phyloP scores from a whole-genome alignment of 2,797 vertebrate genomes.

The Anniella stebbinsi region DNA sequence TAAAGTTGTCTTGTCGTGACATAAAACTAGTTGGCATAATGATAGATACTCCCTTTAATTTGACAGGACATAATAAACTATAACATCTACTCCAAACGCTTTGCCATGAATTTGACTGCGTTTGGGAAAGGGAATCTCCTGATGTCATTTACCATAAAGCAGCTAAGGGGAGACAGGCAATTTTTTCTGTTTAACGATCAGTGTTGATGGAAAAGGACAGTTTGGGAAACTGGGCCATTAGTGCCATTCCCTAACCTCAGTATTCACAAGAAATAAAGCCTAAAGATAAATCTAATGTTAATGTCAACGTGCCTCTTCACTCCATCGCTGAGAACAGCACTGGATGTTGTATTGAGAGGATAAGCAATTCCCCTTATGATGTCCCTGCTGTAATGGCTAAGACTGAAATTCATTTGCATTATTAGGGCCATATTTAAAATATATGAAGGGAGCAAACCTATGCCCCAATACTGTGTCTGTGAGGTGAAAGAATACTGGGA shows the following conservation, averaged over 20 bases:
- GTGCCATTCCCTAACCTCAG: neutral
- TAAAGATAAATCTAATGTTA: neutral
- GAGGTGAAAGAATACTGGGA: too few species aligned
- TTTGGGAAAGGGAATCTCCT: neutral
- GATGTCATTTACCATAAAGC: neutral
- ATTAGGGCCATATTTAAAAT: neutral
- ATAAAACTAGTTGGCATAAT: conserved; percentile 7
- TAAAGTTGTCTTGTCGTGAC: neutral
- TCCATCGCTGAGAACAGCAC: neutral
- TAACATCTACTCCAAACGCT: neutral
- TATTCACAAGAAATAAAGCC: neutral
- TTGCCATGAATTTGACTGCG: neutral
- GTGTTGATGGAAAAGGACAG: too few species aligned
- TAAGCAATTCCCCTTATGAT: neutral
- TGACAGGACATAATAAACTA: conserved; percentile 9
- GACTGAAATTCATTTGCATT: neutral
- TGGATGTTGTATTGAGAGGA: neutral
- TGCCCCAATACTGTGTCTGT: neutral
- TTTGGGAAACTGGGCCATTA: too few species aligned
- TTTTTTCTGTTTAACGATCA: neutral
- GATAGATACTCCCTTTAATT: neutral
- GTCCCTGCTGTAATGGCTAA: neutral
- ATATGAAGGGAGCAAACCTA: neutral
- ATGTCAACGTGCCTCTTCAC: neutral
- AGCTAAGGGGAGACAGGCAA: neutral